Percentiles rank a stretch among this genome's conserved stretches.
Evolutionary conservation across 2,113 vertebrate species (phyloP).

Genomic region (Corvus cornix): DNA sequence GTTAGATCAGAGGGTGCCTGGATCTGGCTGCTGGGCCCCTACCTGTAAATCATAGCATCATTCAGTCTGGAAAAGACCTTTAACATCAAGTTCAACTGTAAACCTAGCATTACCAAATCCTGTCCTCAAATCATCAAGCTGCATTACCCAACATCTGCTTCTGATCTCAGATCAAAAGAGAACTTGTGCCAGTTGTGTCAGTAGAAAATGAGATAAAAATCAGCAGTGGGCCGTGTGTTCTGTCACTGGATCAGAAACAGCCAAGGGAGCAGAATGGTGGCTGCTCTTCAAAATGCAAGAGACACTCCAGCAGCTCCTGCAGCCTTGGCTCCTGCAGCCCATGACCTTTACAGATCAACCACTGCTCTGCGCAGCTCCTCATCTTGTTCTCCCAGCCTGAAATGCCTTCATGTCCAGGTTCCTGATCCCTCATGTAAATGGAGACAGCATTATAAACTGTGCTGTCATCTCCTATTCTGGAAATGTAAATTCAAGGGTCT

Average conservation of each 20-base stretch:
- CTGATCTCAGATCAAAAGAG: conserved; percentile 3
- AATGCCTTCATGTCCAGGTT: neutral
- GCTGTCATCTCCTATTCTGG: neutral
- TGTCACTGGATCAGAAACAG: neutral
- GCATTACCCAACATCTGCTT: neutral
- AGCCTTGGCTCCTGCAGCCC: neutral
- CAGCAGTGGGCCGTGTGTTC: neutral
- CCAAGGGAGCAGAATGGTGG: neutral
- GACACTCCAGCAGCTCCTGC: neutral
- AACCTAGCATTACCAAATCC: neutral
- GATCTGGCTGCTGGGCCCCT: neutral
- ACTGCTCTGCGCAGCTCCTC: neutral
- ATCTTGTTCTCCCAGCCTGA: neutral
- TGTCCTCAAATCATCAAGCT: neutral
- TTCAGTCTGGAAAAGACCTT: neutral
- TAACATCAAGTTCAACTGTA: neutral
- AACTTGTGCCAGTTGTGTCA: neutral
- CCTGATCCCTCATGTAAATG: neutral
- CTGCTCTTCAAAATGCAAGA: neutral
- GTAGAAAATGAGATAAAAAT: neutral
- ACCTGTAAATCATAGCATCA: neutral
- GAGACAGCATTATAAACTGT: neutral
- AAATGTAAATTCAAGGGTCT: neutral
- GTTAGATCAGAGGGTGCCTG: neutral
- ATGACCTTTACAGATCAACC: neutral